phyloP scores from a whole-genome alignment of 2,888 invertebrate species.

The Tyria jacobaeae region DNA sequence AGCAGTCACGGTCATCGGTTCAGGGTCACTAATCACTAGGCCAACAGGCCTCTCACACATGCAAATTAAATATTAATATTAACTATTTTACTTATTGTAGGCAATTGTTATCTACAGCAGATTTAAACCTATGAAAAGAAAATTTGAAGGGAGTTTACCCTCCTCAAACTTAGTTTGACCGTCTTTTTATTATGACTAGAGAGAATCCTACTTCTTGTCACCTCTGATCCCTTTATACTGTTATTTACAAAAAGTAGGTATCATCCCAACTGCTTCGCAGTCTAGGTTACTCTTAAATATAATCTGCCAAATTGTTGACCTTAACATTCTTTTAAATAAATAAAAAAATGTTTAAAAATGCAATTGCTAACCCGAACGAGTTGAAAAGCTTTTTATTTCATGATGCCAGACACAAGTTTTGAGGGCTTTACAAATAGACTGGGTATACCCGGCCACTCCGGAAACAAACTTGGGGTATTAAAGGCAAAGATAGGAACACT shows the following conservation, averaged over 20 bases:
- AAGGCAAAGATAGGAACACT: slow-evolving; percentile 41
- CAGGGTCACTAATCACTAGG: too few relatives aligned
- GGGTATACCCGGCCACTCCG: slow-evolving; percentile 48
- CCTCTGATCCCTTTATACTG: background rate
- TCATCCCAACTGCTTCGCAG: background rate
- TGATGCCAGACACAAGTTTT: slow-evolving; percentile 54
- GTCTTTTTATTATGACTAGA: too few relatives aligned
- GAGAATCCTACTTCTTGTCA: too few relatives aligned
- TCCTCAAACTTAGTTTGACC: too few relatives aligned
- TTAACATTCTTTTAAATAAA: slow-evolving; percentile 22
- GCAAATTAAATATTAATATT: too few relatives aligned
- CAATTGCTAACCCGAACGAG: slow-evolving; percentile 41
- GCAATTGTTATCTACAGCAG: too few relatives aligned
- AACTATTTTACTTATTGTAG: too few relatives aligned
- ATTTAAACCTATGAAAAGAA: too few relatives aligned
- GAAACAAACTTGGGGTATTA: slow-evolving; percentile 52
- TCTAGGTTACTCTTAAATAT: background rate
- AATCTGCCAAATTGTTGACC: slow-evolving; percentile 25
- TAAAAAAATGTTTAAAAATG: slow-evolving; percentile 48
- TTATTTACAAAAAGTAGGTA: background rate
- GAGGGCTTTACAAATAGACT: slow-evolving; percentile 64
- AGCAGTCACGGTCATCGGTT: too few relatives aligned
- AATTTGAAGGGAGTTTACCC: too few relatives aligned
- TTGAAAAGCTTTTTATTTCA: slow-evolving; percentile 59
- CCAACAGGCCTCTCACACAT: too few relatives aligned